Percentiles rank a stretch among this genome's conserved stretches.
Evolutionary conservation across 2,888 invertebrate species (phyloP).

Genomic region (Dione juno): DNA sequence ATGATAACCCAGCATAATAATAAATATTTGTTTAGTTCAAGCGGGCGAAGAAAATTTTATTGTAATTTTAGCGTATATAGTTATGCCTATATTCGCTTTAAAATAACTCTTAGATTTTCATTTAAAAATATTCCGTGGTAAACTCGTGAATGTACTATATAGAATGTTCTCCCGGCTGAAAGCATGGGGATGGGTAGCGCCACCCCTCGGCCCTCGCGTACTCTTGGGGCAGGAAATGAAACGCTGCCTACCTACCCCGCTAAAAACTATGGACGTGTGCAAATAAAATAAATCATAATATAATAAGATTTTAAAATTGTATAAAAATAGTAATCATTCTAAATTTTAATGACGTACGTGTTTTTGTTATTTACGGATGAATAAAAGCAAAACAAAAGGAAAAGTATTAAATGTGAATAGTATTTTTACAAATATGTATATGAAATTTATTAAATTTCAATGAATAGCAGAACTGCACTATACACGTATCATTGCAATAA

Average conservation of each 20-base stretch:
- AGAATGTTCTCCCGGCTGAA: constrained; percentile 1
- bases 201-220: neutral
- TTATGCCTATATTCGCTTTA: too few relatives aligned
- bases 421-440: too few relatives aligned
- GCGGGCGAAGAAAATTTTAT: too few relatives aligned
- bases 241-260: neutral
- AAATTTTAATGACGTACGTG: too few relatives aligned
- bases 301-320: neutral
- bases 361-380: too few relatives aligned
- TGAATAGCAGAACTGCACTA: neutral
- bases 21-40: too few relatives aligned
- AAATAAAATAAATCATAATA: neutral
- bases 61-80: too few relatives aligned
- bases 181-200: neutral
- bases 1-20: too few relatives aligned
- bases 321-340: neutral
- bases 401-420: too few relatives aligned
- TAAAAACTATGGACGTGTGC: neutral
- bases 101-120: neutral
- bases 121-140: neutral
- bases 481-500: neutral
- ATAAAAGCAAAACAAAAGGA: too few relatives aligned
- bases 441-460: neutral
- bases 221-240: neutral
- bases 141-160: neutral